Base-by-base conservation (phyloP, 2,888 invertebrate species). In the Lithophane ornitopus region DNA sequence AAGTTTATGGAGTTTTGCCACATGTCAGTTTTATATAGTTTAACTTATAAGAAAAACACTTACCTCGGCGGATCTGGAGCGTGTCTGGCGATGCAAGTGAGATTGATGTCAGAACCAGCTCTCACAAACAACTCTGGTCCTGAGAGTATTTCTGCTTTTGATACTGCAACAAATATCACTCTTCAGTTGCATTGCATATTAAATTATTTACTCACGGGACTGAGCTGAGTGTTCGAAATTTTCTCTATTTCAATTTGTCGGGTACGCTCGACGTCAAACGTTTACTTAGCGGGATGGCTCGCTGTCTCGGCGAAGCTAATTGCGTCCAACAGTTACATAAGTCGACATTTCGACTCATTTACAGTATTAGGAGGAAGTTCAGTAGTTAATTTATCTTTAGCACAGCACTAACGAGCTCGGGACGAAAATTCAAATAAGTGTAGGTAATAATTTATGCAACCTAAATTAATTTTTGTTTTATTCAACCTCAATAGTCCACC, bases 71-170 rank as follows among this genome's bases (percentile, higher is more conserved):
- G 98, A 90, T 98, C 98, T 7, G 98, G 98, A 58, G 98, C 98
- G 94, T 98, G 98, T 84, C 98, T 97, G 62, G 98, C 98, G 90
- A 98, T 97, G 96, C 98, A 98, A 87, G 98, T 99, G 91, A 99
- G 97, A 96, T 98, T 99, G 94, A 99, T 98, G 96, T 98, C 98
- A 88, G 98, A 98, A 80, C 98, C 98, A 88, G 98, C 98, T 90
- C 98, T 98, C 91, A 99, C 98, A 95, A 98, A 98, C 91, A 98
- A 96, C 95, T 98, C 98, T 39, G 98, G 97, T 89, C 98, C 98
- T 58, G 98, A 98, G 89, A 98, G 97, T 91, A 99, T 99, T 97
- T 98, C 98, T 79, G 99, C 98, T 94, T 98, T 98, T 85, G 98
- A 98, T 89, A 98, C 99, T 99, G 97, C 69, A 92, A 93, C 85